Evolutionary conservation across 2,888 invertebrate genomes (phyloP).

Genomic region (Xylota sylvarum): DNA sequence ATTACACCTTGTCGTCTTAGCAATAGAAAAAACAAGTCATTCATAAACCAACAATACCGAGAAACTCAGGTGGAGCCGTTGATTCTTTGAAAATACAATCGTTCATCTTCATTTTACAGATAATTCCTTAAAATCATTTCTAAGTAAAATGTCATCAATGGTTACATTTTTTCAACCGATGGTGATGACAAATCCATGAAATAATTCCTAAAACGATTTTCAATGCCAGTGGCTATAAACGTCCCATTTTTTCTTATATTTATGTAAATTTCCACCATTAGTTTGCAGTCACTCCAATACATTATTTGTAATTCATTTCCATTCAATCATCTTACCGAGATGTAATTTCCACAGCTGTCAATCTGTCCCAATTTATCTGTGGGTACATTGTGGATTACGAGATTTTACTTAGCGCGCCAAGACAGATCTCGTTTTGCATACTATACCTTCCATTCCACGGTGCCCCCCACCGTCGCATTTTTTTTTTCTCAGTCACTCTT

Average conservation of each 20-base stretch:
- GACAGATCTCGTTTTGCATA: constrained; percentile 42
- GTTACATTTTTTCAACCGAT: constrained; percentile 14
- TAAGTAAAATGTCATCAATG: constrained; percentile 25
- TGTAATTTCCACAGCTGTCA: constrained; percentile 41
- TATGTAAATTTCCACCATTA: constrained; percentile 35
- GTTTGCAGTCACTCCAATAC: background rate
- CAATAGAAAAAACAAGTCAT: too few relatives aligned
- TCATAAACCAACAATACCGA: too few relatives aligned
- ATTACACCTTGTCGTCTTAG: too few relatives aligned
- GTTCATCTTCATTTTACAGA: too few relatives aligned
- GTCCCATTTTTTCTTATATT: background rate
- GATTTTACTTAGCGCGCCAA: background rate
- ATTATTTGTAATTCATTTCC: constrained; percentile 30
- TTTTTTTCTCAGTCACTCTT: constrained; percentile 40
- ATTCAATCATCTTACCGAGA: constrained; percentile 42
- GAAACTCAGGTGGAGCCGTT: too few relatives aligned
- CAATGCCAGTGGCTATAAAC: background rate
- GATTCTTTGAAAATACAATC: too few relatives aligned
- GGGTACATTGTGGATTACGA: constrained; percentile 12
- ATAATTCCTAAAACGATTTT: background rate
- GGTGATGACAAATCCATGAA: constrained; percentile 29
- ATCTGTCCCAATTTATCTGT: constrained; percentile 49
- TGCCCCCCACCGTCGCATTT: constrained; percentile 15
- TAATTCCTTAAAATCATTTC: constrained; percentile 30
- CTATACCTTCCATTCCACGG: background rate